Evolutionary conservation across 2,888 invertebrate genomes (phyloP), one percentile per base, ranked within the genome.

Genomic region (Sisyra nigra): DNA sequence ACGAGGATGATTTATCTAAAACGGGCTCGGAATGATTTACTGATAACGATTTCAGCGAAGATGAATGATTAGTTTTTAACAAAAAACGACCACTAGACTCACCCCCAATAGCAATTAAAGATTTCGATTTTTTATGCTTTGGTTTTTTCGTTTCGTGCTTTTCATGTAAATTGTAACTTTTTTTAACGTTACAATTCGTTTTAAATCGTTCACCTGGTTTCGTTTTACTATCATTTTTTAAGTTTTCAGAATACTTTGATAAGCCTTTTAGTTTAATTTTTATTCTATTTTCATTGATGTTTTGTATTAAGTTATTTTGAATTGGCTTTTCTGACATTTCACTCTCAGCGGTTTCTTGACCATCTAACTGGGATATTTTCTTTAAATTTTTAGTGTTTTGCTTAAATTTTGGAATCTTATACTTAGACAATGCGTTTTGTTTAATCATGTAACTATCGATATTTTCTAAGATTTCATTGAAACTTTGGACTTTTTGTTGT

Each of bases 331-430:
- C 24, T 24, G 24, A 5, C 7, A 7, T 5, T 24, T 24, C 7
- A 24, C 24, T 7, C 3, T 7, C 7, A 24, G 5, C 7, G 24
- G 5, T 24, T 24, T 24, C 24, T 24, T 24, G 5, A 24, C 7
- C 7, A 3, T 3, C 7, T 24, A 7, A 5, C 7, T 24, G 24
- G 7, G 3, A 24, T 7, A 5, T 24, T 24, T 24, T 24, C 7
- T 24, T 7, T 24, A 24, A 5, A 3, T 32, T 15, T 14, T 14
- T 24, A n/a, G 10, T 17, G 7, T 35, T 15, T 19, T 42, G 11
- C 34, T 17, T 35, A 11, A 33, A 34, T 31, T 43, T 43, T 30
- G 43, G 43, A 37, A 43, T 43, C 31, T 38, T 43, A 37, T 18
- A 43, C n/a, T 43, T 43, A 3, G 43, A 37, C 18, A 35, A n/a